phyloP scores from a whole-genome alignment of 2,797 vertebrate species.

The Neosalanx taihuensis region DNA sequence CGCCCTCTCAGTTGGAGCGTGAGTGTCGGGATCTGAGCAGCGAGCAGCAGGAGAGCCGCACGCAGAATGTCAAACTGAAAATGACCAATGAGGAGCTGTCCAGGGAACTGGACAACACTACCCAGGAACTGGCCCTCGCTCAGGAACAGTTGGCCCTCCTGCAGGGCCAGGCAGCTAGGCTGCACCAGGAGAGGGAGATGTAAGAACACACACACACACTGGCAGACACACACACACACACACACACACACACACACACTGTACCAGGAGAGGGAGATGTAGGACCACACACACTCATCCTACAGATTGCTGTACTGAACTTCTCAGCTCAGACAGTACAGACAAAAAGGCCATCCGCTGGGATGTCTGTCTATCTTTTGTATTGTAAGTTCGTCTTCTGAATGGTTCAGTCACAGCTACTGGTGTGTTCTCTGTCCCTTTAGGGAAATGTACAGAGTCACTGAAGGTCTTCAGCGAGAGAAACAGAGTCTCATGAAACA shows the following conservation, averaged over 20 bases:
- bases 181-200: conserved; percentile 88
- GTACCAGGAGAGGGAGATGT: background rate
- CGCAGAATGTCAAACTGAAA: conserved; percentile 88
- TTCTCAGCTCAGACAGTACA: background rate
- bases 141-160: conserved; percentile 84
- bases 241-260: background rate
- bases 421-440: background rate
- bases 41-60: conserved; percentile 82
- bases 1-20: conserved; percentile 75
- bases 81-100: conserved; percentile 84
- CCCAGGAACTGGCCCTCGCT: conserved; percentile 76
- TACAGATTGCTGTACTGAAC: background rate
- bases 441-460: conserved; percentile 88
- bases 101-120: conserved; percentile 76
- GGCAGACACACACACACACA: background rate
- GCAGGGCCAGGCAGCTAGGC: conserved; percentile 78
- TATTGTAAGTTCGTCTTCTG: too few species aligned
- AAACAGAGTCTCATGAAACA: conserved; percentile 89
- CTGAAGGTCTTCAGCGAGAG: conserved; percentile 87
- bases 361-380: too few species aligned
- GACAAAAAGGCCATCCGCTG: background rate
- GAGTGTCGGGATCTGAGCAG: conserved; percentile 81
- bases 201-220: conserved; percentile 50
- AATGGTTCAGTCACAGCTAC: background rate
- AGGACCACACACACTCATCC: background rate